These are phyloP conservation scores for Pelagia noctiluca DNA, from an alignment of 30 jellyfish, hydroid and myxozoan genomes.

Conservation along the genomic window DNA sequence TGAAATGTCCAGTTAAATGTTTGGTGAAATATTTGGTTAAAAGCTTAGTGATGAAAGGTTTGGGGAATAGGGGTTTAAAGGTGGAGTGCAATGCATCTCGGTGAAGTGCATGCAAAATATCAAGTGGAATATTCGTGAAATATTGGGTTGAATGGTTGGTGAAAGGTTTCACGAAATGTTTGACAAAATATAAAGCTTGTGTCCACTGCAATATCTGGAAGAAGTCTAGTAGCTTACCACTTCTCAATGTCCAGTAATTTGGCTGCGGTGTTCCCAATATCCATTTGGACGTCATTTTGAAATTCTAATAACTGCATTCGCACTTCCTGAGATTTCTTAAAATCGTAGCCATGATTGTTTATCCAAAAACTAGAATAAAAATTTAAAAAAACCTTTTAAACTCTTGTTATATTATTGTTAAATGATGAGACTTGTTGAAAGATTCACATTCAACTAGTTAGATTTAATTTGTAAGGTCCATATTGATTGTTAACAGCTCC, in stretches of 20 bases:
- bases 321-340: constrained; percentile 62
- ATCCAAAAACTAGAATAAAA: constrained; percentile 84
- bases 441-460: constrained; percentile 37
- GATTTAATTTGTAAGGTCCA: constrained; percentile 52
- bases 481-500: constrained; percentile 54
- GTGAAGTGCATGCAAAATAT: no score
- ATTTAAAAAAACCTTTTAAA: not conserved
- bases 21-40: no score
- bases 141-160: no score
- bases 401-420: not conserved
- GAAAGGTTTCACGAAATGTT: no score
- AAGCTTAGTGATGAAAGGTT: no score
- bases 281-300: constrained; percentile 59
- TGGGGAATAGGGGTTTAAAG: no score
- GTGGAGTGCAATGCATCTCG: no score
- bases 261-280: constrained; percentile 61
- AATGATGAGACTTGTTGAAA: not conserved
- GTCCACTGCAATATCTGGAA: no score
- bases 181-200: no score
- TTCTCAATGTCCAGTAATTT: constrained; percentile 61
- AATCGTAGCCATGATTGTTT: constrained; percentile 81
- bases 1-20: no score
- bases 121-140: no score
- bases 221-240: constrained; percentile 49
- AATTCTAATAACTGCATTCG: constrained; percentile 55